phyloP scores from a whole-genome alignment of 2,888 invertebrate genomes.

The Kuschelorhynchus macadamiae region DNA sequence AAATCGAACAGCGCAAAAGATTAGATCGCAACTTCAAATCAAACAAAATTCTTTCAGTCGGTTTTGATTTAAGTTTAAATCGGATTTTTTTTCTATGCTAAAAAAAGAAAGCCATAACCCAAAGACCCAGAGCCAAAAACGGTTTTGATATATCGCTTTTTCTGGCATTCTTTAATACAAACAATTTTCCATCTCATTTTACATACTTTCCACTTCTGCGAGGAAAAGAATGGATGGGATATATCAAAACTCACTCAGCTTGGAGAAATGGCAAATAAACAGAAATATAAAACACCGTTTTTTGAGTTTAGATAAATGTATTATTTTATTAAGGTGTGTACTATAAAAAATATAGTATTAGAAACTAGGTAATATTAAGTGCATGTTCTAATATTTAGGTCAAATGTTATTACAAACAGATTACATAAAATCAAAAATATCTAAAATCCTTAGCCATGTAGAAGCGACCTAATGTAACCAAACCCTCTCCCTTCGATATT shows the following conservation, averaged over 20 bases:
- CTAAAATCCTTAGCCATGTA: too few species aligned
- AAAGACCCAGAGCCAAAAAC: constrained; percentile 19
- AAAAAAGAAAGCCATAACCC: constrained; percentile 6
- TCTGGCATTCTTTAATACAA: constrained; percentile 22
- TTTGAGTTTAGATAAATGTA: too few species aligned
- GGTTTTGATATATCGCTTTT: constrained; percentile 33
- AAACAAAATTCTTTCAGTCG: constrained; percentile 10
- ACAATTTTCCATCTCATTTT: constrained; percentile 41
- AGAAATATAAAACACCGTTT: constrained; percentile 37
- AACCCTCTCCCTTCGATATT: constrained; percentile 13
- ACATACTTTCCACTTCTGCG: constrained; percentile 37
- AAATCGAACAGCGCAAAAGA: background rate
- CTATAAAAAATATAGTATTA: too few species aligned
- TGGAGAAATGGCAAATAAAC: constrained; percentile 17
- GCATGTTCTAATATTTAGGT: too few species aligned
- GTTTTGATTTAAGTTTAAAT: constrained; percentile 32
- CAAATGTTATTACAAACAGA: too few species aligned
- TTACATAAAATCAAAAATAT: too few species aligned
- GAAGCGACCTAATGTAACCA: constrained; percentile 13
- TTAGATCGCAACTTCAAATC: too few species aligned
- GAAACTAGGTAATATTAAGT: too few species aligned
- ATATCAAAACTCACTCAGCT: constrained; percentile 35
- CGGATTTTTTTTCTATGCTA: constrained; percentile 20
- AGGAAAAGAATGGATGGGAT: constrained; percentile 30
- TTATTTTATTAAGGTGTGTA: too few species aligned